phyloP scores from a whole-genome alignment of 2,113 vertebrate species.

The Sprattus sprattus region DNA sequence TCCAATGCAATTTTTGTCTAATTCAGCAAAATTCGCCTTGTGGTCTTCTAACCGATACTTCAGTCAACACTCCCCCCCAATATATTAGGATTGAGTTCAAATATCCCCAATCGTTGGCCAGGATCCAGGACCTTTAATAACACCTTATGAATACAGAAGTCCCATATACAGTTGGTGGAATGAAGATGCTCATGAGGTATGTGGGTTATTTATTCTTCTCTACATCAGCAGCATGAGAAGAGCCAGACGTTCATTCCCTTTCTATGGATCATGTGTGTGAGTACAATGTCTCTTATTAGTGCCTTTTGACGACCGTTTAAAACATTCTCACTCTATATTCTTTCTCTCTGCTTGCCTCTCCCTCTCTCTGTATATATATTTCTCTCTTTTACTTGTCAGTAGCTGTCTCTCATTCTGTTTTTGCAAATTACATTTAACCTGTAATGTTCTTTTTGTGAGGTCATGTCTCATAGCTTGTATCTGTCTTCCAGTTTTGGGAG shows the following conservation, averaged over 20 bases:
- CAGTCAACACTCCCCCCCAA: too few species aligned
- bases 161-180: neutral
- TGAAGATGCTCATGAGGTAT: neutral
- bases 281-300: neutral
- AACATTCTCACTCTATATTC: neutral
- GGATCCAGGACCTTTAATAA: too few species aligned
- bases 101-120: too few species aligned
- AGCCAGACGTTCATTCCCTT: neutral
- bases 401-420: neutral
- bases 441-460: neutral
- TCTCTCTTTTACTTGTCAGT: neutral
- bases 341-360: too few species aligned
- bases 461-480: neutral
- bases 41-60: too few species aligned
- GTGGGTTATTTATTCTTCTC: neutral
- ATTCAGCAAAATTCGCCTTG: too few species aligned
- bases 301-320: neutral
- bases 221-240: neutral
- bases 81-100: too few species aligned
- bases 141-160: too few species aligned
- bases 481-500: conserved; percentile 32
- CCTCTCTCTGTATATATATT: neutral
- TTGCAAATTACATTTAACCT: neutral
- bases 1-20: too few species aligned
- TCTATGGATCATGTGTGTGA: neutral